Percentiles rank a stretch among this genome's conserved stretches.
Evolutionary conservation across 2,888 invertebrate genomes (phyloP).

Genomic region (Syritta pipiens): DNA sequence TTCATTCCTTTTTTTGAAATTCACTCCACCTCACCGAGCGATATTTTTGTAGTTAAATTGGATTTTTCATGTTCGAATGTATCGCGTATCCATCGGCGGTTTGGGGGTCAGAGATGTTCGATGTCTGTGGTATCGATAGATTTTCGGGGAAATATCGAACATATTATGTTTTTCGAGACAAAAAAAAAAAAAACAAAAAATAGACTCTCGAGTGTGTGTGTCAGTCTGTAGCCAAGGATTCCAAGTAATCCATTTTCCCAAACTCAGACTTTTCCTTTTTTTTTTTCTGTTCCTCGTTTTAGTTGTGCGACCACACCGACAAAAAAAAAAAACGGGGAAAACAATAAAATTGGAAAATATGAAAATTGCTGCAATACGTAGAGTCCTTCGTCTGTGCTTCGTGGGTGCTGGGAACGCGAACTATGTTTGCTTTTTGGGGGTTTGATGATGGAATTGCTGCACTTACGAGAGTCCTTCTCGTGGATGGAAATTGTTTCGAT

Average conservation of each 20-base stretch:
- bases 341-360: conserved; percentile 40
- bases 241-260: conserved; percentile 10
- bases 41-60: conserved; percentile 50
- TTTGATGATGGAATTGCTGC: conserved; percentile 31
- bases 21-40: not conserved
- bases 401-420: too few species aligned
- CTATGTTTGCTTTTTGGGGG: conserved; percentile 4
- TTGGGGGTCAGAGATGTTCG: too few species aligned
- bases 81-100: not conserved
- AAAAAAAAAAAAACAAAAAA: not conserved
- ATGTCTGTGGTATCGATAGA: conserved; percentile 17
- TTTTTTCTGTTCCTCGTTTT: conserved; percentile 3
- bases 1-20: conserved; percentile 3
- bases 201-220: not conserved
- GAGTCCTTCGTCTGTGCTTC: not conserved
- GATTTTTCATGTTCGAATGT: conserved; percentile 28
- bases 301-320: too few species aligned
- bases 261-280: too few species aligned
- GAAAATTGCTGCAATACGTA: conserved; percentile 31
- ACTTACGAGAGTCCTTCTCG: not conserved
- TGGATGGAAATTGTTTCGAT: conserved; percentile 2
- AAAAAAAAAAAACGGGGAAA: conserved; percentile 2
- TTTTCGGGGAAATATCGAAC: conserved; percentile 23
- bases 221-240: not conserved
- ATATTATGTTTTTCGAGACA: not conserved